A percentile compares a stretch with the other conserved stretches of the same genome.
Evolutionary conservation across 2,113 vertebrate species (phyloP).

Genomic region (Tinamus guttatus): DNA sequence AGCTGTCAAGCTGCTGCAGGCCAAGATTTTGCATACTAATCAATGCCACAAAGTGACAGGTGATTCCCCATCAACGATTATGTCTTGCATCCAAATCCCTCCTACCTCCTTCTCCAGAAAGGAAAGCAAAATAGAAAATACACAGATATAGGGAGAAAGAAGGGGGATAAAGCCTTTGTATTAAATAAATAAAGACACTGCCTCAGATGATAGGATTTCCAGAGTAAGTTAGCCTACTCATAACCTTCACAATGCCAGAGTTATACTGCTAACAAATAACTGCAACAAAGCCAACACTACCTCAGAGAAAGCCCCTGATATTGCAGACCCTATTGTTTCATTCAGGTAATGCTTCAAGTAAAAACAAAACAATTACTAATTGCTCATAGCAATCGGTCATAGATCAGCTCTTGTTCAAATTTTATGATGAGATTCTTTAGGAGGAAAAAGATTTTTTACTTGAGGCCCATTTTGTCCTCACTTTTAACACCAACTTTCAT

Average conservation of each 20-base stretch:
- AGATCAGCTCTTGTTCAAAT: background rate
- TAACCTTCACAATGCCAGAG: background rate
- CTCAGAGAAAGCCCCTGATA: background rate
- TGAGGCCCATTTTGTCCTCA: background rate
- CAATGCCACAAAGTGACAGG: background rate
- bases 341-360: background rate
- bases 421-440: background rate
- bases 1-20: background rate
- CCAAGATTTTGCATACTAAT: constrained; percentile 18
- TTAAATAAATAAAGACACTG: background rate
- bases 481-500: constrained; percentile 17
- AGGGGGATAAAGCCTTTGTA: background rate
- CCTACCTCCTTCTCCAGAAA: background rate
- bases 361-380: background rate
- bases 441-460: background rate
- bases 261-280: background rate
- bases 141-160: background rate
- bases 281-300: background rate
- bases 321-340: background rate
- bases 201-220: background rate
- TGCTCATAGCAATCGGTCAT: background rate
- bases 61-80: background rate
- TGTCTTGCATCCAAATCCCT: background rate
- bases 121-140: background rate
- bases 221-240: background rate